phyloP scores from a whole-genome alignment of 1,140 invertebrate species.

The Oncopodura yosiiana region DNA sequence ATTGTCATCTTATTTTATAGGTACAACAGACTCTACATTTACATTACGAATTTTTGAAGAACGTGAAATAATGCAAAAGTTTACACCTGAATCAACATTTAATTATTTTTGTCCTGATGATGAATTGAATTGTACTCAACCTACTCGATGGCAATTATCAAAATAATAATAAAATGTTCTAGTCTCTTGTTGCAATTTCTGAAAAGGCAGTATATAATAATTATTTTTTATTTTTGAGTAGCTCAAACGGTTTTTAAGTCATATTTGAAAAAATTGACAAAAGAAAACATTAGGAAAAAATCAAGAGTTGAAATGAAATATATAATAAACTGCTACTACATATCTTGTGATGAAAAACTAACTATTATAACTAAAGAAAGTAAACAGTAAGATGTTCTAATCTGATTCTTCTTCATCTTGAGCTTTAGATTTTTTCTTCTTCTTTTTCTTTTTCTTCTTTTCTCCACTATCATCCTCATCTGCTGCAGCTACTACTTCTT shows the following conservation, averaged over 20 bases:
- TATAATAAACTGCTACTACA: neutral
- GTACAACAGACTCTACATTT: conserved; percentile 89
- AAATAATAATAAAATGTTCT: neutral
- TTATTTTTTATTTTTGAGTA: too few relatives aligned
- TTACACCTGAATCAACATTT: conserved; percentile 68
- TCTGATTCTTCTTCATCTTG: conserved; percentile 14
- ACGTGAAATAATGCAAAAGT: conserved; percentile 85
- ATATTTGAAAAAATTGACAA: too few relatives aligned
- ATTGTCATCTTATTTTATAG: conserved; percentile 75
- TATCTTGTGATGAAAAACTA: neutral
- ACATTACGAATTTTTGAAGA: conserved; percentile 94
- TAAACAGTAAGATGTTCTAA: neutral
- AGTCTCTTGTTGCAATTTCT: neutral
- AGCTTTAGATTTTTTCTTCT: conserved; percentile 34
- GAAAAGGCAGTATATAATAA: too few relatives aligned
- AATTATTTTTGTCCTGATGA: conserved; percentile 64
- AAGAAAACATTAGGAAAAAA: neutral
- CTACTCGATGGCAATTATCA: conserved; percentile 8
- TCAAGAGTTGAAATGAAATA: neutral
- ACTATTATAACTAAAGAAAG: neutral
- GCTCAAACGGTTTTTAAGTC: too few relatives aligned
- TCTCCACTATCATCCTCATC: conserved; percentile 28
- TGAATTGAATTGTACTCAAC: conserved; percentile 6
- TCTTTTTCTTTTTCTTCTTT: conserved; percentile 40
- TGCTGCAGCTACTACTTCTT: conserved; percentile 40